A percentile compares a stretch with the other conserved stretches of the same genome.
phyloP scores from a whole-genome alignment of 2,888 invertebrate genomes.

The Campoplex nolae region DNA sequence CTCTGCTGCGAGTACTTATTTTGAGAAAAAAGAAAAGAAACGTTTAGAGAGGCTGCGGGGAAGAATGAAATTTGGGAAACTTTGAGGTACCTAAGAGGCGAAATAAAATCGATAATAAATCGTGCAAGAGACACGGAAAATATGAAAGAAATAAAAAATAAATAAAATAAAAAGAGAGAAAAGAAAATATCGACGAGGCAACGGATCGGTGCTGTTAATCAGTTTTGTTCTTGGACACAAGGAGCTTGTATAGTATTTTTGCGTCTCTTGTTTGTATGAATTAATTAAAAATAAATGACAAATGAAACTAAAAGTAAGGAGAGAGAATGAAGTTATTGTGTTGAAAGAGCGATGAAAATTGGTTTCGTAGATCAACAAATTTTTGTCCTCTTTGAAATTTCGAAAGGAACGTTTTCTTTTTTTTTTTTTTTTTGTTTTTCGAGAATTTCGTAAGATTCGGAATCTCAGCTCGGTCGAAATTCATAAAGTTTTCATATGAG shows the following conservation, averaged over 20 bases:
- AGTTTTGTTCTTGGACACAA: constrained; percentile 78
- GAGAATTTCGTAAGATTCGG: background rate
- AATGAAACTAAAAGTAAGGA: constrained; percentile 43
- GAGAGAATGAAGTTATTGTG: background rate
- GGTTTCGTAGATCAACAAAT: background rate
- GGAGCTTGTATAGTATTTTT: constrained; percentile 82
- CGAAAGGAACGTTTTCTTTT: background rate
- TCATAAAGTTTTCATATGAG: too few species aligned
- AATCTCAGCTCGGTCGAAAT: too few species aligned
- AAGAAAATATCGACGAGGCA: constrained; percentile 58
- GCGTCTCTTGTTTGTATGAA: constrained; percentile 82
- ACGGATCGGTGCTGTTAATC: constrained; percentile 81
- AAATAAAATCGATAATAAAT: constrained; percentile 32
- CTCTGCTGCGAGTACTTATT: constrained; percentile 29
- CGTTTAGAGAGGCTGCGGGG: background rate
- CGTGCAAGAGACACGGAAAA: constrained; percentile 23
- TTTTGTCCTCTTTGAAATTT: background rate
- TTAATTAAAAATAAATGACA: constrained; percentile 65
- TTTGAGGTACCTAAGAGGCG: constrained; percentile 4
- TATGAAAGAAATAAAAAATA: constrained; percentile 24
- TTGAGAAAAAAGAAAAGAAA: constrained; percentile 38
- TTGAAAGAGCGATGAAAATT: background rate
- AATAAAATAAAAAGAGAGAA: constrained; percentile 7
- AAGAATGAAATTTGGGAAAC: constrained; percentile 18
- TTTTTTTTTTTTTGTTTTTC: background rate